Conservation (phyloP, 2,797 vertebrate genomes). For the Botia kubotai region DNA sequence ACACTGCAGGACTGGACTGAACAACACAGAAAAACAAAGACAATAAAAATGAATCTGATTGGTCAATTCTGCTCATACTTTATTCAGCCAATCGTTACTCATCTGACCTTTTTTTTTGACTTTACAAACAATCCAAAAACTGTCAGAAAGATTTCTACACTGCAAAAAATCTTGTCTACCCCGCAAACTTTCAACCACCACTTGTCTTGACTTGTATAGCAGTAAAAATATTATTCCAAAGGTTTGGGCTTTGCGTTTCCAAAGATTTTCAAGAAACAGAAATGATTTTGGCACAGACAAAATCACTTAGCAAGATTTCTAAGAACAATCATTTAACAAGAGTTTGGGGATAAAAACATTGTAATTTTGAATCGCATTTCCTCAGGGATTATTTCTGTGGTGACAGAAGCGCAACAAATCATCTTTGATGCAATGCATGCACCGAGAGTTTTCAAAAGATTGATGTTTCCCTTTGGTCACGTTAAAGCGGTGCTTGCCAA, state of each 20-base stretch:
- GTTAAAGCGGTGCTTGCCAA: conserved; percentile 13
- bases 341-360: background rate
- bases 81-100: background rate
- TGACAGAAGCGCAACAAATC: conserved; percentile 8
- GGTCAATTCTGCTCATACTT: background rate
- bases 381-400: background rate
- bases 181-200: background rate
- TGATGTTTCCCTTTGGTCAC: background rate
- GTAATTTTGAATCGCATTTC: conserved; percentile 1
- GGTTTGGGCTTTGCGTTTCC: background rate
- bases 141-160: background rate
- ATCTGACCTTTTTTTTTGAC: background rate
- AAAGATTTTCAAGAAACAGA: background rate
- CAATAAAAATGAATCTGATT: background rate
- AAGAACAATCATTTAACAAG: background rate
- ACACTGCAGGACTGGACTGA: conserved; percentile 86
- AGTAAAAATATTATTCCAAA: background rate
- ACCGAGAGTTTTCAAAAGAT: conserved; percentile 7
- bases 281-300: background rate
- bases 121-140: background rate
- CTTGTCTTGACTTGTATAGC: background rate
- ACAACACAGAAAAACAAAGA: background rate
- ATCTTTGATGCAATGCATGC: background rate
- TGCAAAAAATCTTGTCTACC: background rate
- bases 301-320: background rate